A percentile compares a stretch with the other conserved stretches of the same genome.
These are phyloP conservation scores for Tiaroga cobitis DNA, from an alignment of 2,797 vertebrate species.

Conservation along the genomic window DNA sequence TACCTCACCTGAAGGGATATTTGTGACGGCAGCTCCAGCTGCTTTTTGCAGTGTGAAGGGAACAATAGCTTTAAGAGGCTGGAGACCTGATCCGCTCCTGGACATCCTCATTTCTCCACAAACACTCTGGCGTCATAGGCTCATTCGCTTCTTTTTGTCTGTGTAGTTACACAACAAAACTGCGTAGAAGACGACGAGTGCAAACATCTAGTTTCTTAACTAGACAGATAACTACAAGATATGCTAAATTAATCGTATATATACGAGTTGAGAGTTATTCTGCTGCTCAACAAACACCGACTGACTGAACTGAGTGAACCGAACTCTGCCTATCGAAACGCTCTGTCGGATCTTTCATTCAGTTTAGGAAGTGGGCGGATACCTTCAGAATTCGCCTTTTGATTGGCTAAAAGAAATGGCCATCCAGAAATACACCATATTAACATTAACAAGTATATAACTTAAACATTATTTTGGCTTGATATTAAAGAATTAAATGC, in stretches of 20 bases:
- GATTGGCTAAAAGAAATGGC: slow-evolving; percentile 61
- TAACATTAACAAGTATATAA: neutral
- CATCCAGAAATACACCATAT: neutral
- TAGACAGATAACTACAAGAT: neutral
- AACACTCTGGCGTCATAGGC: slow-evolving; percentile 23
- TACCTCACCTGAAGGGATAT: slow-evolving; percentile 74
- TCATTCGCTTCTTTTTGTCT: slow-evolving; percentile 38
- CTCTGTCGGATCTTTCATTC: neutral
- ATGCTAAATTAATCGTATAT: neutral
- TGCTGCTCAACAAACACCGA: neutral
- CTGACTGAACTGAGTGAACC: neutral
- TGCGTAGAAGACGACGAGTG: neutral
- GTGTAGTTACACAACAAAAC: neutral
- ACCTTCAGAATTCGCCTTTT: slow-evolving; percentile 51
- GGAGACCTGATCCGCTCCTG: slow-evolving; percentile 72
- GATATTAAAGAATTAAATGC: neutral
- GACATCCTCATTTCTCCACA: slow-evolving; percentile 43
- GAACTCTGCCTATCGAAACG: neutral
- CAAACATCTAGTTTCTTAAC: neutral
- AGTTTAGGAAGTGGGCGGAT: slow-evolving; percentile 55
- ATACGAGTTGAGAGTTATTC: neutral
- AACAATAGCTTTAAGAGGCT: slow-evolving; percentile 85
- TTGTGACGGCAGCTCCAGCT: slow-evolving; percentile 64
- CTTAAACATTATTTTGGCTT: neutral
- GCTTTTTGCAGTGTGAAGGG: slow-evolving; percentile 81